Conservation (phyloP, 2,113 vertebrate species). For the Macroglossus sobrinus region DNA sequence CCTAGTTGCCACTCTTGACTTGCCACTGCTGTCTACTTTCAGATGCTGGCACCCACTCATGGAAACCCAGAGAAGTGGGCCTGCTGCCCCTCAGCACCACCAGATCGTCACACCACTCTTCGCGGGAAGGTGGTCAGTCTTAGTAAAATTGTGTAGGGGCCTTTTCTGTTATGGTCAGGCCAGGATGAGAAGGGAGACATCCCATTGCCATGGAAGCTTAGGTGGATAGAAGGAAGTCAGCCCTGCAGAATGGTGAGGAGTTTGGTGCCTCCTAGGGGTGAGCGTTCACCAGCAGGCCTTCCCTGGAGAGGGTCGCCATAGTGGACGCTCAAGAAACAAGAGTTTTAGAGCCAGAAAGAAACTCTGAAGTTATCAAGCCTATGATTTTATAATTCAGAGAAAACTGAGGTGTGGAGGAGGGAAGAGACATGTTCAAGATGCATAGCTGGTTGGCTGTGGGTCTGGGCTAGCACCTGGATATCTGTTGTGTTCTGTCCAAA, state of each 20-base stretch:
- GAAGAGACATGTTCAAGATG: neutral
- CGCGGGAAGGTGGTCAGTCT: neutral
- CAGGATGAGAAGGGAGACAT: neutral
- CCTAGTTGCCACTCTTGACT: too few relatives aligned
- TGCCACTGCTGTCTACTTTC: neutral
- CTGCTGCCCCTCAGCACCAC: neutral
- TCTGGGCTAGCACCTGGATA: too few relatives aligned
- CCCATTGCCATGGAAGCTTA: neutral
- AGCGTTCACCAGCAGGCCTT: too few relatives aligned
- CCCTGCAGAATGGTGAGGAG: neutral
- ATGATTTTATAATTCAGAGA: neutral
- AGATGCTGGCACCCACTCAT: accelerated
- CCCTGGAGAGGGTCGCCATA: neutral
- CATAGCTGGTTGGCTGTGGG: too few relatives aligned
- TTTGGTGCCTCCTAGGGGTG: too few relatives aligned
- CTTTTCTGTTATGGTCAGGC: neutral
- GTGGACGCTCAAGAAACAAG: neutral
- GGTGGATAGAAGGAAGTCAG: too few relatives aligned
- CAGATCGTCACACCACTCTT: neutral
- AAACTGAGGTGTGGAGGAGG: neutral
- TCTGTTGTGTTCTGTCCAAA: neutral
- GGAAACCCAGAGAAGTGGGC: neutral
- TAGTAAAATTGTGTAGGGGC: neutral
- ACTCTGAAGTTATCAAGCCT: neutral
- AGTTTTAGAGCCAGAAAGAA: neutral